Base-by-base conservation (phyloP, 2,797 vertebrate species). In the Thamnophis elegans region DNA sequence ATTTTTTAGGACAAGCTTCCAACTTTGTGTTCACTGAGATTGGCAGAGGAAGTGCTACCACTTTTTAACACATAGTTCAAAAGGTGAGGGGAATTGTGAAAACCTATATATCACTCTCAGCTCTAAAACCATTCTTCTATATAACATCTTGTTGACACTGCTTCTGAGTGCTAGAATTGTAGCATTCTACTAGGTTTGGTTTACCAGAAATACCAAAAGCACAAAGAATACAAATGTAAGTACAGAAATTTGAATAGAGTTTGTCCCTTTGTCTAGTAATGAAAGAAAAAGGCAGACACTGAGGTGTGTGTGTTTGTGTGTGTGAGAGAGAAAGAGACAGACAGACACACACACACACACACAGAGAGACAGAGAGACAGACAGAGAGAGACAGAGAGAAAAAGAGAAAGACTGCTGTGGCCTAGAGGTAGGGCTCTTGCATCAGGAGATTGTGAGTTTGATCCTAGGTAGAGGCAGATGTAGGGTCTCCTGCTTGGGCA, bases 361-460 rank as follows among this genome's bases (percentile, higher is more conserved):
- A n/a, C n/a, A n/a, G n/a, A n/a, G 10, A 54, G 53, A 54, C 10
- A 54, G 53, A 54, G 53, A 54, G 53, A 25, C 20, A 59, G 5
- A 4, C 2, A 59, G 20, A 2, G 2, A 8, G 58, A 42, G 0
- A 25, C 20, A 59, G 5, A 13, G 0, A 5, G 18, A 56, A 1
- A 20, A 1, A 4, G 7, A 59, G 20, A 2, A 7, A 8, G 58
- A 42, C 42, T 42, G 42, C 42, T 42, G 42, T 42, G 42, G 42
- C 42, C 42, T 42, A 42, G 42, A 42, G 42, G 42, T 42, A 42
- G 42, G 42, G 42, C 42, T 42, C 42, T 42, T 42, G 42, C 42
- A 42, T 42, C 42, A 42, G 42, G 42, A 42, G 42, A 4, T 42
- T 42, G 42, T 42, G 42, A 42, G 42, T 42, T 42, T 42, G 42